phyloP scores from a whole-genome alignment of 2,797 vertebrate species.

The Sebastes taczanowskii region DNA sequence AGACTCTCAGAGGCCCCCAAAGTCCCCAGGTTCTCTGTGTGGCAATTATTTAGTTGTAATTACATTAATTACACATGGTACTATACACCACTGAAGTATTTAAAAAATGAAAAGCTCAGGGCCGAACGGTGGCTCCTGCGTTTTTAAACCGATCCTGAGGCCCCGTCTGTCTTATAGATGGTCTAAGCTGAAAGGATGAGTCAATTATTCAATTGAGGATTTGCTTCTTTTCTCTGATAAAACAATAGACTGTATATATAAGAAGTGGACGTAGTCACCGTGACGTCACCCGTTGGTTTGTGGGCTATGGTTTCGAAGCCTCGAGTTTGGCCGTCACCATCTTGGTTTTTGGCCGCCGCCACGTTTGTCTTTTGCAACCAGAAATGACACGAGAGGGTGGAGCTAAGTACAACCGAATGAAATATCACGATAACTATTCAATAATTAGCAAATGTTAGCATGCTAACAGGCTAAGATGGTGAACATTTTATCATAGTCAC shows the following conservation, averaged over 20 bases:
- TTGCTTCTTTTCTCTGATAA: neutral
- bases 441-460: neutral
- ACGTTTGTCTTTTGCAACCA: no score
- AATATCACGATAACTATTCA: neutral
- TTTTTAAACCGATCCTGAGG: neutral
- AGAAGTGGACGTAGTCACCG: no score
- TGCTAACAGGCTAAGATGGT: neutral
- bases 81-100: neutral
- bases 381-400: no score
- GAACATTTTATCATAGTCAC: neutral
- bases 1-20: neutral
- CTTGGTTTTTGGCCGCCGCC: no score
- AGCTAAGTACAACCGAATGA: no score
- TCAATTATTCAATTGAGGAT: neutral
- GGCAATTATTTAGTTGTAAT: slow-evolving; percentile 9
- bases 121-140: neutral
- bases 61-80: slow-evolving; percentile 7
- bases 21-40: neutral
- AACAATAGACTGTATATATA: no score
- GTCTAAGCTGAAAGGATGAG: neutral
- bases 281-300: no score
- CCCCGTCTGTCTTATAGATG: neutral
- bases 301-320: no score
- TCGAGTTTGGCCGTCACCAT: no score
- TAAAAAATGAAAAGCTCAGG: neutral